Percentiles rank a stretch among this genome's conserved stretches.
phyloP scores from a whole-genome alignment of 2,113 vertebrate genomes.

The Girardinichthys multiradiatus region DNA sequence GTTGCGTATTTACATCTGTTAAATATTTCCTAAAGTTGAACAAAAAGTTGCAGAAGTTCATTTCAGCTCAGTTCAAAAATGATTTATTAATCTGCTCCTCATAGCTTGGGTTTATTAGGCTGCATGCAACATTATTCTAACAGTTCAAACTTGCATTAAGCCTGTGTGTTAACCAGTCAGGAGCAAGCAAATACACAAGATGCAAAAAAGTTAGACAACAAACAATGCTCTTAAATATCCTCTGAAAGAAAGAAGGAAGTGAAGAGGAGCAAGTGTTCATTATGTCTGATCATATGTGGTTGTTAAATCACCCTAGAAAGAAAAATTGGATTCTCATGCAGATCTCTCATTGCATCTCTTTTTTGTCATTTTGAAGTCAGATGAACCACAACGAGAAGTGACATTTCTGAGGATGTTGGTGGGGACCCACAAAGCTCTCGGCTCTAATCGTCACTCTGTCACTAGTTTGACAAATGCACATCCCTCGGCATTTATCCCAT shows the following conservation, averaged over 20 bases:
- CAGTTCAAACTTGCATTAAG: background rate
- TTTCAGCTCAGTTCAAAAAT: background rate
- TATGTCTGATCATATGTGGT: slow-evolving; percentile 10
- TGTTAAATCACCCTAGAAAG: background rate
- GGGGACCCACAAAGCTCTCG: slow-evolving; percentile 11
- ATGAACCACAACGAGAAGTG: slow-evolving; percentile 4
- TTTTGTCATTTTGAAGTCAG: slow-evolving; percentile 3
- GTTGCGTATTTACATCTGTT: background rate
- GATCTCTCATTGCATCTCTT: background rate
- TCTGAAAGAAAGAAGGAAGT: background rate
- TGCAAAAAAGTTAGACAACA: background rate
- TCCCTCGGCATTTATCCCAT: slow-evolving; percentile 37
- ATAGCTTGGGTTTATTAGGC: background rate
- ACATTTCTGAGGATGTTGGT: slow-evolving; percentile 23
- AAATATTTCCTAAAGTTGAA: background rate
- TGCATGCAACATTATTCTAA: background rate
- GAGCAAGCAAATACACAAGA: background rate
- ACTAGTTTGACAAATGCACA: slow-evolving; percentile 38
- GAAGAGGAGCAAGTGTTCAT: slow-evolving; percentile 10
- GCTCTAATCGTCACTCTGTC: slow-evolving; percentile 30
- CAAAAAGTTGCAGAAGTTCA: background rate
- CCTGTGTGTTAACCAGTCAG: background rate
- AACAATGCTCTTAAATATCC: background rate
- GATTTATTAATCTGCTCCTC: background rate
- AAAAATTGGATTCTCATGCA: slow-evolving; percentile 2